phyloP scores from a whole-genome alignment of 2,797 vertebrate species.

The Sebastes flavidus region DNA sequence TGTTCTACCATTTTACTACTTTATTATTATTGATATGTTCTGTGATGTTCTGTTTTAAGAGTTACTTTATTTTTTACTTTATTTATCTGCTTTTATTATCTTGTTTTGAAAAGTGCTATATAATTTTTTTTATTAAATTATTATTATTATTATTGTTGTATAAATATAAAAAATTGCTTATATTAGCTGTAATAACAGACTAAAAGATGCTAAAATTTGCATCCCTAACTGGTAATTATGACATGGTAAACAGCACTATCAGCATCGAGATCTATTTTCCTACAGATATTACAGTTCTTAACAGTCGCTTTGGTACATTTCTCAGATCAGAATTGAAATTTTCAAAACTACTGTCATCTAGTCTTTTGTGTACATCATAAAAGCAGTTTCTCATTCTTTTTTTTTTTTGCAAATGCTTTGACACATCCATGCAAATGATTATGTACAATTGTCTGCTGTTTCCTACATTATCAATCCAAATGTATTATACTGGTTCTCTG shows the following conservation, averaged over 20 bases:
- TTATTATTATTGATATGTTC: no score
- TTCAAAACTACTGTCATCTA: background rate
- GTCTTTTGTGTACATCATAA: background rate
- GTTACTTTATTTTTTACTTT: no score
- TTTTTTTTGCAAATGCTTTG: background rate
- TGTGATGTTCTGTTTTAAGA: no score
- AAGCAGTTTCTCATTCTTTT: background rate
- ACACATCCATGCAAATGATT: background rate
- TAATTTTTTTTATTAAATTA: no score
- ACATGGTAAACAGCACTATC: constrained; percentile 15
- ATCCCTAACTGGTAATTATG: constrained; percentile 15
- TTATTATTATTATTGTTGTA: no score
- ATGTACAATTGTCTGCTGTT: background rate
- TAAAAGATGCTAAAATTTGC: background rate
- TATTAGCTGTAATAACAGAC: background rate
- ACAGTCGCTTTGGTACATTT: no score
- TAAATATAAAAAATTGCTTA: background rate
- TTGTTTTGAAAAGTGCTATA: no score
- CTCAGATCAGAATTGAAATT: background rate
- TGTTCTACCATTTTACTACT: no score
- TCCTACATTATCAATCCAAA: background rate
- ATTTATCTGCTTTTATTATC: no score
- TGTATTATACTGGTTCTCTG: background rate
- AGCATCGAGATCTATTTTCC: background rate
- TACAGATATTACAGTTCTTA: background rate